A percentile compares a stretch with the other conserved stretches of the same genome.
These are phyloP conservation scores for Napeogenes sylphis DNA, from an alignment of 2,888 invertebrate species.

Conservation along the genomic window DNA sequence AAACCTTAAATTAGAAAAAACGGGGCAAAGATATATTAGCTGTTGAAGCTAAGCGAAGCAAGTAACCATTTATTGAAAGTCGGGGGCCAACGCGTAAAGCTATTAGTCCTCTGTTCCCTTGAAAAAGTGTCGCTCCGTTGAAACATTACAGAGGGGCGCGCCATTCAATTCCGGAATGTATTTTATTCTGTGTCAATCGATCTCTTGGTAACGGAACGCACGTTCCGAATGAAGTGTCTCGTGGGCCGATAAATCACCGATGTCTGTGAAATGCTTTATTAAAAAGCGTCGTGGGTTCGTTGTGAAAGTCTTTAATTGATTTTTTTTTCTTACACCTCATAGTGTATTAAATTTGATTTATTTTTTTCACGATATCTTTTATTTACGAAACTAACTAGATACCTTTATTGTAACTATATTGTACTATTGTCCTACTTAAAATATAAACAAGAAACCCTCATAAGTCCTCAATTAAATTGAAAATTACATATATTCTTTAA, in stretches of 20 bases:
- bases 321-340: neutral
- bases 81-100: slow-evolving; percentile 65
- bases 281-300: slow-evolving; percentile 42
- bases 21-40: slow-evolving; percentile 51
- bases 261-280: slow-evolving; percentile 69
- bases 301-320: neutral
- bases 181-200: slow-evolving; percentile 74
- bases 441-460: too few species aligned
- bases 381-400: too few species aligned
- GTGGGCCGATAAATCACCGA: slow-evolving; percentile 68
- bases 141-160: slow-evolving; percentile 66
- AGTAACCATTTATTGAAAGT: slow-evolving; percentile 67
- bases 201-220: slow-evolving; percentile 72
- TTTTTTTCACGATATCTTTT: too few species aligned
- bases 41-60: slow-evolving; percentile 40
- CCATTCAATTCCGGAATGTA: slow-evolving; percentile 73
- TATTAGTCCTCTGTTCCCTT: slow-evolving; percentile 66
- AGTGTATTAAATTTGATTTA: too few species aligned
- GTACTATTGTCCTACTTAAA: too few species aligned
- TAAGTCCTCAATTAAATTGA: too few species aligned
- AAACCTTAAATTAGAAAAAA: slow-evolving; percentile 31
- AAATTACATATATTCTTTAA: too few species aligned
- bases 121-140: slow-evolving; percentile 72
- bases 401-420: too few species aligned
- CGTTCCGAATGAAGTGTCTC: slow-evolving; percentile 68